These are phyloP conservation scores for Belonocnema kinseyi DNA, from an alignment of 1,140 invertebrate species.

Conservation along the genomic window DNA sequence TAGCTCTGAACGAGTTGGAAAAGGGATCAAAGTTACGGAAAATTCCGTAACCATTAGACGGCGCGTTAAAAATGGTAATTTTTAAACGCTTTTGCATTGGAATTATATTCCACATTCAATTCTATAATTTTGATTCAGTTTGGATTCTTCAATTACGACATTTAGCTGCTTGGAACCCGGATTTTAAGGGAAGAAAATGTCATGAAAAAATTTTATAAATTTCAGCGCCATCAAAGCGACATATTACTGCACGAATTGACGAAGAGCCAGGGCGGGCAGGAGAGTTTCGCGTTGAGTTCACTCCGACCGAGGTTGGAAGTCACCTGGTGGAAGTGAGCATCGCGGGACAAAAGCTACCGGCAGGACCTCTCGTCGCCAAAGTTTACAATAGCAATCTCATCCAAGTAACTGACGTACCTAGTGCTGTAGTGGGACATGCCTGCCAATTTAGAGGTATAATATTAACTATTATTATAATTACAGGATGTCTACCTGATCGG, in stretches of 20 bases:
- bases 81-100: no score
- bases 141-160: no score
- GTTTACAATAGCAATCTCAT: conserved; percentile 95
- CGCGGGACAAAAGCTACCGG: conserved; percentile 89
- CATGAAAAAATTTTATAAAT: not conserved
- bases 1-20: no score
- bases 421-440: conserved; percentile 92
- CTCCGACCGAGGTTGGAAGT: conserved; percentile 92
- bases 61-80: no score
- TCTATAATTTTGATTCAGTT: no score
- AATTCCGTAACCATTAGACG: no score
- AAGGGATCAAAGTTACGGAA: no score
- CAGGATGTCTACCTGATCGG: no score
- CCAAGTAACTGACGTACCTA: conserved; percentile 93
- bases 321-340: conserved; percentile 92
- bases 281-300: conserved; percentile 92
- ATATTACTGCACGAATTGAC: conserved; percentile 82
- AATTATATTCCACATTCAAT: no score
- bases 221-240: conserved; percentile 82
- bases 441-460: conserved; percentile 91
- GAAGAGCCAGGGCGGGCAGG: conserved; percentile 85
- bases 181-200: no score
- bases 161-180: no score
- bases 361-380: conserved; percentile 91
- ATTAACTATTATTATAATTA: conserved; percentile 20